Evolutionary conservation across 2,888 invertebrate genomes (phyloP), one percentile per base, ranked within the genome.

Genomic region (Hypomecis atomaria): DNA sequence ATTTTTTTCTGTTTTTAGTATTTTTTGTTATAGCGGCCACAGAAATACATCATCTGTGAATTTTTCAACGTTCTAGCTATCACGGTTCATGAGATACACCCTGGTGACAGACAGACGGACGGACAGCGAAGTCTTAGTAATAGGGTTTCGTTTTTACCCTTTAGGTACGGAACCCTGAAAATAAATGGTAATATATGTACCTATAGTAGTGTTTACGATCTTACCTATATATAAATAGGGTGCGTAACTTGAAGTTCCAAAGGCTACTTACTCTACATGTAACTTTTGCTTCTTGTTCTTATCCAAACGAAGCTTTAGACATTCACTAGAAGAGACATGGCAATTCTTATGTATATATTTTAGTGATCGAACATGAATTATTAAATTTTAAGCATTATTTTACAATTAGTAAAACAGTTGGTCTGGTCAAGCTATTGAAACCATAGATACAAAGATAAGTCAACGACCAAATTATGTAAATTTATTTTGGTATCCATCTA

Each of bases 241-340:
- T 59, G 48, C 36, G 47, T 48, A 58, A 44, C 48, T 44, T 56
- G 42, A 56, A 62, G 53, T 56, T 53, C 49, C 36, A 52, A 66
- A 62, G 59, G 62, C 59, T 59, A 45, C 36, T 13, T 59, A 45
- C 36, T 13, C 37, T 10, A 50, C 43, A 36, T 50, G 47, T 37
- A 45, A 57, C 57, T 54, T 65, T 50, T 58, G 57, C 54, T 54
- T 40, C 59, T 55, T 59, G 44, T 49, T 53, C 53, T 57, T 57
- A 57, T 1, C 11, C 10, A 33, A 36, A 53, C 63, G 23, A 37
- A 9, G 42, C 10, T 4, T 33, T 56, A 56, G 38, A 11, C 0
- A n/a, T 48, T 47, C 11, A 53, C 62, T 62, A 33, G 62, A 62
- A 58, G 47, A 36, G 62, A 38, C 52, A 43, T 9, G 8, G 23